phyloP scores from a whole-genome alignment of 2,113 vertebrate species.

The Talpa occidentalis region DNA sequence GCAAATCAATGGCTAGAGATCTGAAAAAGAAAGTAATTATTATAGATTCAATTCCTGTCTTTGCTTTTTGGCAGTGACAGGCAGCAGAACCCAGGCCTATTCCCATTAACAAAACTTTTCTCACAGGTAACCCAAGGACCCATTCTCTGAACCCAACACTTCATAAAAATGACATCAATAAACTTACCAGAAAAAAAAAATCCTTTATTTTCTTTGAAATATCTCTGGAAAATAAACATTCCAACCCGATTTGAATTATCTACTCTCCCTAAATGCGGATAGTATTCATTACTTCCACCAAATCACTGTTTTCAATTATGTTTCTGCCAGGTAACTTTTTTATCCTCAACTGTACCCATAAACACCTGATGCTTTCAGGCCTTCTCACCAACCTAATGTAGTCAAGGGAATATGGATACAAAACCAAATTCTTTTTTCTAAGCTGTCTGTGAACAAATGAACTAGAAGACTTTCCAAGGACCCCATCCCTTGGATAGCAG shows the following conservation, averaged over 20 bases:
- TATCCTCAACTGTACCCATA: accelerated
- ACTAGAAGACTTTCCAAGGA: too few relatives aligned
- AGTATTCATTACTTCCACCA: neutral
- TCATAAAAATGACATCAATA: neutral
- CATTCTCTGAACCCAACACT: too few relatives aligned
- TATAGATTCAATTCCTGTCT: too few relatives aligned
- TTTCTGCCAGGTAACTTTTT: too few relatives aligned
- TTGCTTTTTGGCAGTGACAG: too few relatives aligned
- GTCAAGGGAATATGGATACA: neutral
- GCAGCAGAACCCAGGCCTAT: too few relatives aligned
- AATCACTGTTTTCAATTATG: neutral
- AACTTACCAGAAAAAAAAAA: neutral
- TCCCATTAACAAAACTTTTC: too few relatives aligned
- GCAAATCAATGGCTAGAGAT: too few relatives aligned
- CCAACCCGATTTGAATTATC: neutral
- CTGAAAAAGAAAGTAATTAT: too few relatives aligned
- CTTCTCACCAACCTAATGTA: neutral
- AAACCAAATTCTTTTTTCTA: neutral
- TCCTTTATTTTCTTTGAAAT: neutral
- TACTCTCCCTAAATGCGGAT: neutral
- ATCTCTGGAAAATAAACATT: neutral
- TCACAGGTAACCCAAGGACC: too few relatives aligned
- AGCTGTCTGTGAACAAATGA: too few relatives aligned
- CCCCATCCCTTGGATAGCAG: too few relatives aligned
- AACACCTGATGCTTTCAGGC: accelerated